Conservation (phyloP, 1,140 invertebrate genomes). For the Papilio helenus region DNA sequence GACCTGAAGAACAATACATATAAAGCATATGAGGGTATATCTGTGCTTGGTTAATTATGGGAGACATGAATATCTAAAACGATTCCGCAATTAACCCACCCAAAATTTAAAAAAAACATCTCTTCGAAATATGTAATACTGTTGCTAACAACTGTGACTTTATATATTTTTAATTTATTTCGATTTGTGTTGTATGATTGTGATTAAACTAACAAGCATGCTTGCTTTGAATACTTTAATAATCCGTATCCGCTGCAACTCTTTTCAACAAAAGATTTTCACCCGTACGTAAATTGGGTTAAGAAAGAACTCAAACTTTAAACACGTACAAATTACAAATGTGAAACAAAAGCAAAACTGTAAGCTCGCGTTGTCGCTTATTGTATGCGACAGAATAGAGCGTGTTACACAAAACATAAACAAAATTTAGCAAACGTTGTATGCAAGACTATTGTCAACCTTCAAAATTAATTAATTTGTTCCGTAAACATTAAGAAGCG, state of each 20-base stretch:
- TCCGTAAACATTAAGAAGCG: too few species aligned
- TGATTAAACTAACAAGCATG: not conserved
- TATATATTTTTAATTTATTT: not conserved
- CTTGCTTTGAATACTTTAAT: not conserved
- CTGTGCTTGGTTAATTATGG: too few species aligned
- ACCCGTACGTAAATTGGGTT: not conserved
- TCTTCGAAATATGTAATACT: too few species aligned
- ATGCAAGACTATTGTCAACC: too few species aligned
- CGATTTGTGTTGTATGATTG: not conserved
- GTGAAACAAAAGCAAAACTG: not conserved
- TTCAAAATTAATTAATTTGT: too few species aligned
- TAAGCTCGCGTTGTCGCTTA: not conserved
- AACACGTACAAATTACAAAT: not conserved
- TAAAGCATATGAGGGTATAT: not conserved
- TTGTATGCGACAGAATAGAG: not conserved
- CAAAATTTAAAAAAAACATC: too few species aligned
- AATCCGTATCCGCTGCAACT: not conserved
- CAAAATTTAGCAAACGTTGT: not conserved
- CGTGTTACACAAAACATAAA: not conserved
- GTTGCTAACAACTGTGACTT: not conserved
- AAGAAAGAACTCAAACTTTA: not conserved
- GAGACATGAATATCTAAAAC: too few species aligned
- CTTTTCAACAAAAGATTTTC: not conserved
- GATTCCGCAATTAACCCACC: too few species aligned
- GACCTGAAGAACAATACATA: conserved; percentile 51